Base-by-base conservation (phyloP, 2,113 vertebrate genomes). In the Steatornis caripensis region DNA sequence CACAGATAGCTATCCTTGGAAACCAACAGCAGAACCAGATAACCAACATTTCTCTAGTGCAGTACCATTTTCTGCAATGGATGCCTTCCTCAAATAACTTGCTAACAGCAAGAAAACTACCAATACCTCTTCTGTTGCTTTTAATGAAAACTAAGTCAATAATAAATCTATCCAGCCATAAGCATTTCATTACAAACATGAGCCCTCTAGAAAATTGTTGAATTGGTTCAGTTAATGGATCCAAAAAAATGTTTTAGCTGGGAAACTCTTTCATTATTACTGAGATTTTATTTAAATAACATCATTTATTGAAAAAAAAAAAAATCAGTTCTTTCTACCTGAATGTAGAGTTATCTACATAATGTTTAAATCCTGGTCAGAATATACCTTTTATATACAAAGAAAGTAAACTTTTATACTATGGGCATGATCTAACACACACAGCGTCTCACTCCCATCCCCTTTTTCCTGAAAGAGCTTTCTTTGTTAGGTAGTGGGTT, bases 121-220 rank as follows among this genome's bases (percentile, higher is more conserved):
- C n/a, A 72, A 70, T 54, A 48, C 49, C 8, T 70, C 24, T 69
- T 66, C 69, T 84, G 32, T 34, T 87, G 20, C 43, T 94, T 92
- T 87, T 71, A 81, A 78, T 89, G 75, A 95, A 92, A 92, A 37
- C 41, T 19, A 75, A 79, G 39, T 83, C 83, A 90, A 93, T 94
- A 94, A 89, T 45, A 95, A 75, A 87, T 79, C 64, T 65, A 43
- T 91, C 54, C 51, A 23, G 49, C 45, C 61, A 36, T 53, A 92
- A 87, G 45, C 22, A 49, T 48, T 72, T 48, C 69, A 60, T 60
- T 79, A 75, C 34, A 81, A 96, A 94, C 74, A 82, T 18, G 2
- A 86, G 36, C 37, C 65, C 65, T 86, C 36, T 49, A 89, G 80
- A 20, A 94, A 90, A 79, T 66, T 85, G 84, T 81, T 90, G 79